Evolutionary conservation across 2,113 vertebrate species (phyloP).

Genomic region (Fregata magnificens): DNA sequence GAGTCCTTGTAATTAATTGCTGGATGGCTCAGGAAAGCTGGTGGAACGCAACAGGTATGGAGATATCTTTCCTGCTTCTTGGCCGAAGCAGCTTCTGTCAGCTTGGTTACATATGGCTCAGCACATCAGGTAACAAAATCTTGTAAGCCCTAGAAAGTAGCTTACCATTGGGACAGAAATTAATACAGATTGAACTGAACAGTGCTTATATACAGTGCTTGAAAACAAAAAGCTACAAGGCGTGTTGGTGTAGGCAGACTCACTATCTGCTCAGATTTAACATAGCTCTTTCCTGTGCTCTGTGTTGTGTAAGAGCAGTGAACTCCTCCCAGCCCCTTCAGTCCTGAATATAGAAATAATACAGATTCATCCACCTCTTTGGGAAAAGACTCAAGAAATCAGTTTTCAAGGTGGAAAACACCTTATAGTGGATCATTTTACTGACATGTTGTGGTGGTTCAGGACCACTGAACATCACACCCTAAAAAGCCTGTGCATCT

Average conservation of each 20-base stretch:
- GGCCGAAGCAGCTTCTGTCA: not conserved
- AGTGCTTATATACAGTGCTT: not conserved
- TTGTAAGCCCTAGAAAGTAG: not conserved
- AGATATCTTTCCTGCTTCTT: not conserved
- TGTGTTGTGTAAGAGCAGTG: not conserved
- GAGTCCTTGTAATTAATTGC: not conserved
- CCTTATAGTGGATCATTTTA: not conserved
- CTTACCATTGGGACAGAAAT: not conserved
- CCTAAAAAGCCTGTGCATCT: not conserved
- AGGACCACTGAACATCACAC: not conserved
- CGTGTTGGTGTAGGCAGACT: not conserved
- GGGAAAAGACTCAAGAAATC: not conserved
- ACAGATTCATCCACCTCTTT: not conserved
- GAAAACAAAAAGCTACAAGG: not conserved
- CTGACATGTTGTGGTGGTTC: not conserved
- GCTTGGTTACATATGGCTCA: not conserved
- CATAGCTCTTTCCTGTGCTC: not conserved
- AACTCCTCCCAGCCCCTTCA: not conserved
- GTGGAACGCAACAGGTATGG: not conserved
- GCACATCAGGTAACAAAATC: not conserved
- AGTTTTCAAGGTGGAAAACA: not conserved
- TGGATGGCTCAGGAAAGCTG: not conserved
- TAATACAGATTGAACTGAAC: not conserved
- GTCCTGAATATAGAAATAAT: not conserved
- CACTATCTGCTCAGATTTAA: not conserved